Percentiles rank a stretch among this genome's conserved stretches.
Conservation (phyloP, 2,113 vertebrate species). For the Craseonycteris thonglongyai region DNA sequence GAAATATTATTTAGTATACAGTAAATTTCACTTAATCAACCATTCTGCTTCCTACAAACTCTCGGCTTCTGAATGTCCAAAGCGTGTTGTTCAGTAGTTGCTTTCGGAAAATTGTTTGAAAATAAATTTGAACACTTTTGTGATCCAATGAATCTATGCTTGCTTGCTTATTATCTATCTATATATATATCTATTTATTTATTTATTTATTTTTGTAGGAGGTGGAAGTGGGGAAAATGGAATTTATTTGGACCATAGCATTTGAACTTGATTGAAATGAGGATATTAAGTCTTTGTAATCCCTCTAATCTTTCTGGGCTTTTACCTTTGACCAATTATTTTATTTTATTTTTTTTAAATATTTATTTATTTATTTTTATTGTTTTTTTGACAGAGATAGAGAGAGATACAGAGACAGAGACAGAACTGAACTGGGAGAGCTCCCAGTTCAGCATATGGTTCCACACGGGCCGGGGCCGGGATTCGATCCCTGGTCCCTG, state of each 20-base stretch:
- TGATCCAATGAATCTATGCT: no score
- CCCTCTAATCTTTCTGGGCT: neutral
- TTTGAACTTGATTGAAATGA: neutral
- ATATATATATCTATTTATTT: no score
- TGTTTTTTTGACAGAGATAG: no score
- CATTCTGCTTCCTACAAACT: neutral
- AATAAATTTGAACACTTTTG: no score
- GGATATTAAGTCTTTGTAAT: neutral
- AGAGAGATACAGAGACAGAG: no score
- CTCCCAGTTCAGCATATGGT: no score
- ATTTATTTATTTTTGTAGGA: neutral
- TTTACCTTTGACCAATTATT: neutral
- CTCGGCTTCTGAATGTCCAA: neutral
- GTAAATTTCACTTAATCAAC: neutral
- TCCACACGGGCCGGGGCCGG: no score
- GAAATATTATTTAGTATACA: neutral
- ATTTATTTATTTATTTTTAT: no score
- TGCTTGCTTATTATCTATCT: no score
- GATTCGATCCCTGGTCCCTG: no score
- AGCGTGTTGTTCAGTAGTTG: neutral
- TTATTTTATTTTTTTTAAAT: no score
- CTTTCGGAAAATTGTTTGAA: neutral
- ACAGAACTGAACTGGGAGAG: no score
- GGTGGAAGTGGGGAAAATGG: neutral
- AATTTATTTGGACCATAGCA: neutral